A percentile compares a stretch with the other conserved stretches of the same genome.
Evolutionary conservation across 2,113 vertebrate species (phyloP).

Genomic region (Heterochromis multidens): DNA sequence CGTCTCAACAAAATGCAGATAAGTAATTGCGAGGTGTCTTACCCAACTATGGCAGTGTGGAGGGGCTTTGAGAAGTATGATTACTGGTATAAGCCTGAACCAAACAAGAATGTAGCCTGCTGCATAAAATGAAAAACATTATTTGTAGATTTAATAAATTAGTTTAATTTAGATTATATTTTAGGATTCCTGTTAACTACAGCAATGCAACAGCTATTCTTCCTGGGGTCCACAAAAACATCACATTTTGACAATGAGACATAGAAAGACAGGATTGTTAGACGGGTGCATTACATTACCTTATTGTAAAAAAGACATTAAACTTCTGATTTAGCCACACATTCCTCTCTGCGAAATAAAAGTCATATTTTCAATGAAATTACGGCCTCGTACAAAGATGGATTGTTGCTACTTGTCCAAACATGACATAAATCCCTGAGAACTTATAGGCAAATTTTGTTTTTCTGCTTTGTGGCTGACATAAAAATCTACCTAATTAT

Average conservation of each 20-base stretch:
- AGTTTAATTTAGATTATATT: neutral
- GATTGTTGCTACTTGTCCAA: constrained; percentile 67
- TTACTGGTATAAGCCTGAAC: constrained; percentile 63
- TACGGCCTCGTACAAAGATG: constrained; percentile 34
- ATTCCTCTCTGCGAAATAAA: constrained; percentile 45
- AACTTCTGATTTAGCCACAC: constrained; percentile 21
- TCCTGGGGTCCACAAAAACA: neutral
- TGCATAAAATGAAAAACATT: constrained; percentile 48
- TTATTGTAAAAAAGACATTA: constrained; percentile 24
- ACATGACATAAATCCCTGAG: constrained; percentile 64
- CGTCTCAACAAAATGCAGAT: constrained; percentile 80
- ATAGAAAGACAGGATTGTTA: neutral
- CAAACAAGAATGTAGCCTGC: constrained; percentile 31
- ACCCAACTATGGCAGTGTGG: constrained; percentile 65
- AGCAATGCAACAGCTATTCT: neutral
- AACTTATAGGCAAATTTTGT: constrained; percentile 44
- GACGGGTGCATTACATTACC: neutral
- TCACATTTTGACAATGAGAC: neutral
- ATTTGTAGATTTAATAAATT: neutral
- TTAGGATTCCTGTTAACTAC: neutral
- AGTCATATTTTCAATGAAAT: constrained; percentile 62
- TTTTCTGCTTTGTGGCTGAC: constrained; percentile 57
- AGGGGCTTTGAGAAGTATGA: constrained; percentile 70
- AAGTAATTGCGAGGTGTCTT: constrained; percentile 81
- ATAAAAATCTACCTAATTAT: constrained; percentile 64